phyloP scores from a whole-genome alignment of 2,797 vertebrate genomes.

The Pantherophis alleghaniensis region DNA sequence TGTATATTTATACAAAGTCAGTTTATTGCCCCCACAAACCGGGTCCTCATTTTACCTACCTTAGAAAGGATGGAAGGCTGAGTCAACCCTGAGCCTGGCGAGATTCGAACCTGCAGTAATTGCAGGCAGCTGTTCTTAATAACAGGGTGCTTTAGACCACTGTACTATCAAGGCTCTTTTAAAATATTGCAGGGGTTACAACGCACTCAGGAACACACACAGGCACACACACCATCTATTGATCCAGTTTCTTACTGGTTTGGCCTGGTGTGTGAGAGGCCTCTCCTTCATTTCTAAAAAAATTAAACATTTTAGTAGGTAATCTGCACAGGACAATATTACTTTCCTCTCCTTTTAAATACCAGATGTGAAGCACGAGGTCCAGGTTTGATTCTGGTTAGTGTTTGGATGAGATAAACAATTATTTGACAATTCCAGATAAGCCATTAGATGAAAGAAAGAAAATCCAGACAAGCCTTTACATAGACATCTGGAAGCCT shows the following conservation, averaged over 20 bases:
- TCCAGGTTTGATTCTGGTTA: neutral
- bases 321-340: neutral
- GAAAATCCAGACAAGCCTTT: neutral
- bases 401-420: neutral
- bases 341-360: neutral
- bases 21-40: too few relatives aligned
- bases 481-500: neutral
- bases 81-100: too few relatives aligned
- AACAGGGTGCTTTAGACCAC: too few relatives aligned
- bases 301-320: neutral
- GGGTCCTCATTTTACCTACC: too few relatives aligned
- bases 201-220: neutral
- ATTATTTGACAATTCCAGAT: neutral
- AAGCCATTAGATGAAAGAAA: neutral
- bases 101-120: too few relatives aligned
- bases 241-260: neutral
- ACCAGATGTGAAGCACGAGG: too few relatives aligned
- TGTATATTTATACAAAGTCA: too few relatives aligned
- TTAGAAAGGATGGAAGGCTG: too few relatives aligned
- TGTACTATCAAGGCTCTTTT: neutral
- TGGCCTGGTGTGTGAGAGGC: neutral
- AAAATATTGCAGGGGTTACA: neutral
- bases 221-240: neutral
- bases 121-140: too few relatives aligned
- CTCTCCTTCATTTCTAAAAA: neutral